Percentiles rank a stretch among this genome's conserved stretches.
Evolutionary conservation across 2,113 vertebrate species (phyloP).

Genomic region (Pyrgilauda ruficollis): DNA sequence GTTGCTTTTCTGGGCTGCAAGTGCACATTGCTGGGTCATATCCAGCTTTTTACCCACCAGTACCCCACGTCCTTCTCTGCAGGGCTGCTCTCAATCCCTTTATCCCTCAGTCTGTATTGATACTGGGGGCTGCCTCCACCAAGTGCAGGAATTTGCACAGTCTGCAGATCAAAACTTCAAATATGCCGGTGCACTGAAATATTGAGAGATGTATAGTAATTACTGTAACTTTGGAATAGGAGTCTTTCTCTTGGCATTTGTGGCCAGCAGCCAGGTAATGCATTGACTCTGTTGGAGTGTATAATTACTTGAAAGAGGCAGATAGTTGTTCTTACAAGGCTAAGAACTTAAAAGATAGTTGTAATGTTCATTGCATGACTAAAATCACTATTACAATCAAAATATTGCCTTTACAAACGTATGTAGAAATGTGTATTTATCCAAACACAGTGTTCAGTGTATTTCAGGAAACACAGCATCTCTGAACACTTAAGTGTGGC

Average conservation of each 20-base stretch:
- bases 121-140: accelerated
- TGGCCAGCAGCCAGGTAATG: not conserved
- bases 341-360: not conserved
- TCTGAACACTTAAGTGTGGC: not conserved
- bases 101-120: not conserved
- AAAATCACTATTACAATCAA: not conserved
- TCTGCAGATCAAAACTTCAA: not conserved
- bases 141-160: not conserved
- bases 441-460: not conserved
- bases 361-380: not conserved
- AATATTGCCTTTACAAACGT: not conserved
- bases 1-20: not conserved
- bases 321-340: not conserved
- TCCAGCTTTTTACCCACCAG: not conserved
- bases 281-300: not conserved
- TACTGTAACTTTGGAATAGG: not conserved
- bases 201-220: not conserved
- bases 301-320: not conserved
- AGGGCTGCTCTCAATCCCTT: not conserved
- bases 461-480: not conserved
- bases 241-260: not conserved
- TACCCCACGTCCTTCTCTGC: not conserved
- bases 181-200: not conserved
- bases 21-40: accelerated
- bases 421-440: not conserved